phyloP scores from a whole-genome alignment of 2,797 vertebrate genomes.

The Loris lydekkerianus region DNA sequence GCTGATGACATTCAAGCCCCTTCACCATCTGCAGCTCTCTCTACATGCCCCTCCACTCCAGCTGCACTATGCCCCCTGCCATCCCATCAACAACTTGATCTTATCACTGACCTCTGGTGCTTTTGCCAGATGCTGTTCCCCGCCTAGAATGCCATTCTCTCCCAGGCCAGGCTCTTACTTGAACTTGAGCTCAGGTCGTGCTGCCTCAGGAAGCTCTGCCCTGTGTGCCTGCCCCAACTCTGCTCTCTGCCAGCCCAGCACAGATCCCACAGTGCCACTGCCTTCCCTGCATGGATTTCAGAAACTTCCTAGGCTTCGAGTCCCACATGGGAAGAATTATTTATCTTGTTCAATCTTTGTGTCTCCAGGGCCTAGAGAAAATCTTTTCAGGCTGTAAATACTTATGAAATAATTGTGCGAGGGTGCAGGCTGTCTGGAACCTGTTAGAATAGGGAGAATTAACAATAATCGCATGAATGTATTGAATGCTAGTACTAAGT shows the following conservation, averaged over 20 bases:
- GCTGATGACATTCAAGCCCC: background rate
- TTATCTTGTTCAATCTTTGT: background rate
- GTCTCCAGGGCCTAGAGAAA: background rate
- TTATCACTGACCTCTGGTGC: background rate
- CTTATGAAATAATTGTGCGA: background rate
- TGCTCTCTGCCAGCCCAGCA: background rate
- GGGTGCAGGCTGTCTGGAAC: background rate
- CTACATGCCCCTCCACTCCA: background rate
- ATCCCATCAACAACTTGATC: background rate
- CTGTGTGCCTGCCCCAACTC: rapidly evolving
- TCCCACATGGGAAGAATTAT: background rate
- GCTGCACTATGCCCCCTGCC: rapidly evolving
- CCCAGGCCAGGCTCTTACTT: background rate
- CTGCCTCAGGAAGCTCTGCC: background rate
- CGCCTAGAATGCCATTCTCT: background rate
- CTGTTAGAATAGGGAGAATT: background rate
- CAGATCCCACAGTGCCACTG: background rate
- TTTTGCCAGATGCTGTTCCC: background rate
- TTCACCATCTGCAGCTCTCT: background rate
- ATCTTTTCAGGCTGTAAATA: background rate
- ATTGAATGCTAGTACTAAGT: conserved; percentile 17
- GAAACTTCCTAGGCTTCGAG: background rate
- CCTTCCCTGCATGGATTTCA: background rate
- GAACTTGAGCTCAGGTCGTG: background rate
- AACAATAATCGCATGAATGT: background rate